phyloP scores from a whole-genome alignment of 2,888 invertebrate species.

The Ochropacha duplaris region DNA sequence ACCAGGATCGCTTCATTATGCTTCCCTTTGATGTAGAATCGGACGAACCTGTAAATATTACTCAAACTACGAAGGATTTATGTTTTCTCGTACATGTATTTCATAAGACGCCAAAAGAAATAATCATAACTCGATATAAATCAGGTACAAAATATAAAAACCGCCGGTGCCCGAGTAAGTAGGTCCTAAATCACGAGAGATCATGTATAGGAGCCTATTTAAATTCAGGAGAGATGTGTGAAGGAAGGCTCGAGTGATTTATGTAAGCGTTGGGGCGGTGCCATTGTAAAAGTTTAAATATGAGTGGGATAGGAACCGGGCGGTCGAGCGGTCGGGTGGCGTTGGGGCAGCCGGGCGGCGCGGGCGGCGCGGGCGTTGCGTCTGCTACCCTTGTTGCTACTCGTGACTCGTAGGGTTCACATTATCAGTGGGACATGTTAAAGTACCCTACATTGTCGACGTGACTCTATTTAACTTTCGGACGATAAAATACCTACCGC shows the following conservation, averaged over 20 bases:
- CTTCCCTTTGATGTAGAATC: constrained; percentile 18
- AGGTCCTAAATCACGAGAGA: constrained; percentile 65
- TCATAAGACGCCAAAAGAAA: constrained; percentile 17
- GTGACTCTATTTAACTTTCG: constrained; percentile 49
- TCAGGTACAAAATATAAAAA: constrained; percentile 46
- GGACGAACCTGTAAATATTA: constrained; percentile 16
- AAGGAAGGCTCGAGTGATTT: constrained; percentile 71
- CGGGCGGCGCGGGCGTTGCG: constrained; percentile 16
- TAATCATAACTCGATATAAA: constrained; percentile 35
- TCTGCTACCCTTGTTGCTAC: constrained; percentile 23
- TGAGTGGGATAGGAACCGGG: constrained; percentile 45
- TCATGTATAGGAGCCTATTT: constrained; percentile 69
- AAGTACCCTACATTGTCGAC: constrained; percentile 34
- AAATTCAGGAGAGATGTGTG: constrained; percentile 74
- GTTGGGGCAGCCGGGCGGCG: neutral
- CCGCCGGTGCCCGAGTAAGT: constrained; percentile 45
- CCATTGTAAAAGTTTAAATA: constrained; percentile 76
- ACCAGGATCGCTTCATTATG: constrained; percentile 25
- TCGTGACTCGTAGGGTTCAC: constrained; percentile 16
- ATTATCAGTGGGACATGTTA: constrained; percentile 25
- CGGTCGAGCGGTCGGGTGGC: neutral
- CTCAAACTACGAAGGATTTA: neutral
- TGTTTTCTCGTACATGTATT: constrained; percentile 1
- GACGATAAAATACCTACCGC: constrained; percentile 36
- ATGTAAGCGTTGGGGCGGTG: constrained; percentile 57